A percentile compares a stretch with the other conserved stretches of the same genome.
phyloP scores from a whole-genome alignment of 1,140 invertebrate genomes.

The Cryptotermes secundus region DNA sequence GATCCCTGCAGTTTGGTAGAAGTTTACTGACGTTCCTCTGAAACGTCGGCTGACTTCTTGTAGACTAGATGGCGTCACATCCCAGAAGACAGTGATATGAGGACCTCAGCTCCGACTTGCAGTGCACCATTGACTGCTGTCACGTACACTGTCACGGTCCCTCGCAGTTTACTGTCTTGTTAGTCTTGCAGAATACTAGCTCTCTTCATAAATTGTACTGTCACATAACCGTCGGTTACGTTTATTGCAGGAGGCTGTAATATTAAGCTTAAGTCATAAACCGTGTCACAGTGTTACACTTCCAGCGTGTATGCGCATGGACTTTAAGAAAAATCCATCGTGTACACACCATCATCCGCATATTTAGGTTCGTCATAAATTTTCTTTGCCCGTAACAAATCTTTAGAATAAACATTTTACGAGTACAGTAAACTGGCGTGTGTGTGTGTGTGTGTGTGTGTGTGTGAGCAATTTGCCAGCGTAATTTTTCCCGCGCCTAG shows the following conservation, averaged over 20 bases:
- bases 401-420: not conserved
- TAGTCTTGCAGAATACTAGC: not conserved
- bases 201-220: not conserved
- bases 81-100: too few species aligned
- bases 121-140: not conserved
- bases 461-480: too few species aligned
- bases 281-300: not conserved
- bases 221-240: not conserved
- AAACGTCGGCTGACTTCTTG: too few species aligned
- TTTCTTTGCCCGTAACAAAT: not conserved
- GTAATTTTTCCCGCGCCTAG: too few species aligned
- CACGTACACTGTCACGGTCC: not conserved
- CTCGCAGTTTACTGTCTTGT: not conserved
- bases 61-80: too few species aligned
- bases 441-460: too few species aligned
- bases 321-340: too few species aligned
- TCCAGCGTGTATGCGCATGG: not conserved
- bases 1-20: too few species aligned
- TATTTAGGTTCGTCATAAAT: not conserved
- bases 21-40: too few species aligned
- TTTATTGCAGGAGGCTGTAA: not conserved
- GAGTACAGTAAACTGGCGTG: too few species aligned
- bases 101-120: not conserved
- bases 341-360: not conserved
- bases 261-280: not conserved